Percentiles rank a stretch among this genome's conserved stretches.
phyloP scores from a whole-genome alignment of 2,888 invertebrate species.

The Sicus ferrugineus region DNA sequence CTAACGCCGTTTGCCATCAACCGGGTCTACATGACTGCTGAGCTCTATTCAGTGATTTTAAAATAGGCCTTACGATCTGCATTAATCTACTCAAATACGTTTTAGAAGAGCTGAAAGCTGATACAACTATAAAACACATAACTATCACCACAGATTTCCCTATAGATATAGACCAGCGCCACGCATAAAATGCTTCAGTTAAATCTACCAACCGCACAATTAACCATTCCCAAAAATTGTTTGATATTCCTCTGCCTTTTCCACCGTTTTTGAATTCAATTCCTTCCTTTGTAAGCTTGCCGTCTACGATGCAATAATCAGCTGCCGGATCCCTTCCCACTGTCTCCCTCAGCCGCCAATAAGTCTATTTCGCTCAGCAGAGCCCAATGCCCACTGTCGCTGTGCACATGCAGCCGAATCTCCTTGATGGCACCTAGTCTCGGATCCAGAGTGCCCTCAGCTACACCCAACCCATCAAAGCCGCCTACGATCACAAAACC shows the following conservation, averaged over 20 bases:
- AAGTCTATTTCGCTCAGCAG: slow-evolving; percentile 78
- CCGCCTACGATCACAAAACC: slow-evolving; percentile 76
- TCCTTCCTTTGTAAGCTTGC: slow-evolving; percentile 10
- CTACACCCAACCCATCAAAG: slow-evolving; percentile 84
- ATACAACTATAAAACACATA: too few species aligned
- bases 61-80: too few species aligned
- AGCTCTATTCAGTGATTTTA: too few species aligned
- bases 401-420: slow-evolving; percentile 80
- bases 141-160: too few species aligned
- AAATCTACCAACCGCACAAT: too few species aligned
- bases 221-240: not conserved
- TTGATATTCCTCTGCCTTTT: not conserved
- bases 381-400: slow-evolving; percentile 87
- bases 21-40: too few species aligned
- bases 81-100: too few species aligned
- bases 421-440: slow-evolving; percentile 74
- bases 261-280: not conserved
- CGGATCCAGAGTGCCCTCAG: slow-evolving; percentile 74
- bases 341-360: slow-evolving; percentile 67
- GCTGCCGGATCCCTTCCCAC: slow-evolving; percentile 42
- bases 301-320: slow-evolving; percentile 53
- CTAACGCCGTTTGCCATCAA: too few species aligned
- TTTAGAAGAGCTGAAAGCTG: too few species aligned
- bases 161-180: too few species aligned
- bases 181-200: too few species aligned